Base-by-base conservation (phyloP, 2,113 vertebrate genomes). In the Melanostigma gelatinosum region DNA sequence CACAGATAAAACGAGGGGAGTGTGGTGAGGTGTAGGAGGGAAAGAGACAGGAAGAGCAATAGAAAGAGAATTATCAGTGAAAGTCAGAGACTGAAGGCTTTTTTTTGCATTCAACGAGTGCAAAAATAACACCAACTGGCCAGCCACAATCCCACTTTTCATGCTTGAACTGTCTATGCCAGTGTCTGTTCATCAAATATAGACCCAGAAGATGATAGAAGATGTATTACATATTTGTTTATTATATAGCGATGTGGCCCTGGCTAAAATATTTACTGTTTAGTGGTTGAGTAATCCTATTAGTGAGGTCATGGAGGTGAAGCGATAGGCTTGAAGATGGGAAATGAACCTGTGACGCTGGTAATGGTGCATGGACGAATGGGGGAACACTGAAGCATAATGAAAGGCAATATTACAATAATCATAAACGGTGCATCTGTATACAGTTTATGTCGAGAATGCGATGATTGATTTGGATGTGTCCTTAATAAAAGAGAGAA, bases 31-130 rank as follows among this genome's bases (percentile, higher is more conserved):
- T 50, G 13, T 36, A 11, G 8, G 42, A 68, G 42, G 72, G 48
- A 77, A 24, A 55, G 38, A 63, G 57, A 58, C 46, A 69, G 32
- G 18, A 42, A n/a, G 8, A 36, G 18, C 18, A 70, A 60, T n/a
- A 54, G 22, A 82, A 65, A 70, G 38, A 38, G 12, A 68, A 38
- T 3, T 48, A 29, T 36, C 67, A 74, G 12, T 73, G 5, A 80
- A 64, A 57, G 6, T 29, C n/a, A 80, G 8, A 63, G 18, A 57
- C n/a, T 54, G 2, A 61, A 55, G 1, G 44, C 27, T n/a, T 18
- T n/a, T 65, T 32, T 60, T 24, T 69, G 34, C 20, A 36, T 38
- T 57, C 44, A 42, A 22, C 44, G 42, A 55, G 10, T 36, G 15
- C 24, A 76, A 12, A 40, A 57, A 65, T 48, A 61, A 57, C 3